phyloP scores from a whole-genome alignment of 2,888 invertebrate genomes.

The Pristionchus entomophagus region DNA sequence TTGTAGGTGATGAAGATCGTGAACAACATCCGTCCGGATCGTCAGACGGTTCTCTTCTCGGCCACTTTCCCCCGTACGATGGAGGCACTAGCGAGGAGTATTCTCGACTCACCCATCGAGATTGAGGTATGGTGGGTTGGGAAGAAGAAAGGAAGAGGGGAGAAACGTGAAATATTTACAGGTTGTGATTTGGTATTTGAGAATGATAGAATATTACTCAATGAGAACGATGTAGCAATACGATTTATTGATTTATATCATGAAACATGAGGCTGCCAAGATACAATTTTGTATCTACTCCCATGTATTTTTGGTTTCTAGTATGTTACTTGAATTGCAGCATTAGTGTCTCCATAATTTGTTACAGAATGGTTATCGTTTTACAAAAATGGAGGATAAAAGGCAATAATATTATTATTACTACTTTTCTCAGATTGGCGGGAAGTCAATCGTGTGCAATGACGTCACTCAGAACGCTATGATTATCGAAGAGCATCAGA shows the following conservation, averaged over 20 bases:
- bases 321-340: no score
- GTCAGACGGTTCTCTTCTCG: constrained; percentile 98
- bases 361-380: no score
- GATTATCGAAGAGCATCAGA: constrained; percentile 93
- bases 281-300: no score
- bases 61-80: constrained; percentile 99
- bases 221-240: no score
- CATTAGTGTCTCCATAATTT: no score
- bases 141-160: constrained; percentile 1
- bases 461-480: constrained; percentile 97
- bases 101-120: constrained; percentile 94
- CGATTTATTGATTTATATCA: no score
- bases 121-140: constrained; percentile 78
- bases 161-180: neutral
- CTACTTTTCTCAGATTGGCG: constrained; percentile 81
- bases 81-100: constrained; percentile 95
- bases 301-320: no score
- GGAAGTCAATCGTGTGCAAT: constrained; percentile 95
- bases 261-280: no score
- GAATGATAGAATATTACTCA: no score
- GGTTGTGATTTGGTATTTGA: neutral
- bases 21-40: constrained; percentile 88
- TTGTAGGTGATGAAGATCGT: constrained; percentile 94
- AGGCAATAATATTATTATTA: no score
- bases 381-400: no score